Conservation (phyloP, 2,113 vertebrate species). For the Ariopsis seemanni region DNA sequence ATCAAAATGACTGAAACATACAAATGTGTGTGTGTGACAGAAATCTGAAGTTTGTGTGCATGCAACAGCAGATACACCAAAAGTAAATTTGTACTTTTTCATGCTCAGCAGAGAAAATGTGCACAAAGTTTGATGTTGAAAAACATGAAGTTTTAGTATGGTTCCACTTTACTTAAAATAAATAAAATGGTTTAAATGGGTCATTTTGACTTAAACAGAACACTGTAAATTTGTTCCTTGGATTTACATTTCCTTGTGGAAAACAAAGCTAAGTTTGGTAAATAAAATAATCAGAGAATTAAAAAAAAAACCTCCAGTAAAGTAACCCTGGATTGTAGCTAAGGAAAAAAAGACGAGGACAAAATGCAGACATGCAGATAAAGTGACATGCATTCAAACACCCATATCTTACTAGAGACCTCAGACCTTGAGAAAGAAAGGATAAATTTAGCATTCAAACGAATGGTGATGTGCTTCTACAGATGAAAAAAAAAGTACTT, state of each 20-base stretch:
- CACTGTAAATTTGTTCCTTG: neutral
- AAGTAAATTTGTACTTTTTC: neutral
- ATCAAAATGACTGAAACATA: neutral
- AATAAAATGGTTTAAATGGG: neutral
- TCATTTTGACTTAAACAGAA: neutral
- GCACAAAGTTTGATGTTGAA: neutral
- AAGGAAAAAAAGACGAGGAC: neutral
- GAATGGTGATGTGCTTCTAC: neutral
- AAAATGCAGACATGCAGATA: neutral
- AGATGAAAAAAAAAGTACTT: neutral
- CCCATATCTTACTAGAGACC: neutral
- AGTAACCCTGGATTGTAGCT: slow-evolving; percentile 12
- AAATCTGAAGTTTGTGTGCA: neutral
- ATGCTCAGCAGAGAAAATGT: neutral
- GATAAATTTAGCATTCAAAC: neutral
- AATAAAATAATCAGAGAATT: neutral
- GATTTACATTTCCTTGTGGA: neutral
- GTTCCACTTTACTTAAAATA: neutral
- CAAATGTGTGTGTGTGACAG: neutral
- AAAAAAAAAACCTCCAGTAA: slow-evolving; percentile 4
- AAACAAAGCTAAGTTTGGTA: neutral
- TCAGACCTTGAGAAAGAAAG: neutral
- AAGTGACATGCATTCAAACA: neutral
- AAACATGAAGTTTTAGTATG: neutral
- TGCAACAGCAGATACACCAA: neutral